Conservation (phyloP, 2,797 vertebrate genomes). For the Orientallactaga sibirica region DNA sequence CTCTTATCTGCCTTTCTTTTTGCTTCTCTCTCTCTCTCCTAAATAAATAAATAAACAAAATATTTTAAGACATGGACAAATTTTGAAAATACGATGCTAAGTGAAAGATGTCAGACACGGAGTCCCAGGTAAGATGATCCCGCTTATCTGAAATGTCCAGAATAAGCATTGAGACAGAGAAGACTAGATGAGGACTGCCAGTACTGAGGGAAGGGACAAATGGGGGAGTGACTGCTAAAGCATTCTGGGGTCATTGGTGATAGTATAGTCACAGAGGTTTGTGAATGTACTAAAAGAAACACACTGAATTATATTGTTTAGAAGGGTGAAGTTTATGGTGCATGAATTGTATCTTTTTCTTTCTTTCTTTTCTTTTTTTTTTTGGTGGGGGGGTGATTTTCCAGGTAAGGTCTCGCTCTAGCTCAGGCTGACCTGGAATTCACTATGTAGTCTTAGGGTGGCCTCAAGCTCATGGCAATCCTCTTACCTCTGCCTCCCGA, state of each 20-base stretch:
- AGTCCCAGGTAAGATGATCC: background rate
- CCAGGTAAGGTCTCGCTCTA: too few relatives aligned
- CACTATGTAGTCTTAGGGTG: too few relatives aligned
- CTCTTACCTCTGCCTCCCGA: too few relatives aligned
- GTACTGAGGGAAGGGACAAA: background rate
- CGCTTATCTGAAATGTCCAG: background rate
- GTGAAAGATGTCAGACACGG: constrained; percentile 13
- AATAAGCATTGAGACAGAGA: background rate
- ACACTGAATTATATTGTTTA: background rate
- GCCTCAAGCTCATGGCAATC: too few relatives aligned
- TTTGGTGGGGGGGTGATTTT: too few relatives aligned
- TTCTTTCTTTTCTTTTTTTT: background rate
- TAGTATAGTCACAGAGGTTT: background rate
- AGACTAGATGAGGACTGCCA: background rate
- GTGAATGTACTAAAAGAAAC: background rate
- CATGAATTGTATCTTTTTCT: background rate
- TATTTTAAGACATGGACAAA: background rate
- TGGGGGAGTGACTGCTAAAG: background rate
- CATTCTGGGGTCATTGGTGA: background rate
- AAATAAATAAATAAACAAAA: too few relatives aligned
- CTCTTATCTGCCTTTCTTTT: too few relatives aligned
- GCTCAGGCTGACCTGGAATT: too few relatives aligned
- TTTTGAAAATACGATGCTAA: background rate
- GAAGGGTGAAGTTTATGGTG: background rate
- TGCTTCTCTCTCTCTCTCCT: too few relatives aligned